Evolutionary conservation across 2,888 invertebrate genomes (phyloP).

Genomic region (Drosophila antonietae): DNA sequence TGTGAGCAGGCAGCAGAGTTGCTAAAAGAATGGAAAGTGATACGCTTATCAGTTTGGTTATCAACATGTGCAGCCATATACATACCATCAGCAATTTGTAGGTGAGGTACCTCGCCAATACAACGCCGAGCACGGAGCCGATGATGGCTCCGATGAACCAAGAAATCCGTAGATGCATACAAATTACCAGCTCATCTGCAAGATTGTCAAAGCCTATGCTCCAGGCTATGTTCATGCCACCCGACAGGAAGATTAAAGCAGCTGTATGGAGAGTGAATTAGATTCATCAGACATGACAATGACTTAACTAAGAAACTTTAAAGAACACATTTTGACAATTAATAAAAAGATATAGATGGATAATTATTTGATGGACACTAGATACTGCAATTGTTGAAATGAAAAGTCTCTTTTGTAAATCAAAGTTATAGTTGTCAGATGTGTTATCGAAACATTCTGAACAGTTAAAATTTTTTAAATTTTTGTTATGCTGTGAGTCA

Average conservation of each 20-base stretch:
- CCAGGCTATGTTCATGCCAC: slow-evolving; percentile 79
- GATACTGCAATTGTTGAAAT: too few species aligned
- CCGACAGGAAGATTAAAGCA: slow-evolving; percentile 71
- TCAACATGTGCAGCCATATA: neutral
- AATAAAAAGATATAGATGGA: too few species aligned
- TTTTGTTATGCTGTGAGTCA: neutral
- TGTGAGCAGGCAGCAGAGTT: slow-evolving; percentile 59
- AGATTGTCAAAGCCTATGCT: slow-evolving; percentile 60
- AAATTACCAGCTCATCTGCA: slow-evolving; percentile 30
- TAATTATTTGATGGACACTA: too few species aligned
- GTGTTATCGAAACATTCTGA: too few species aligned
- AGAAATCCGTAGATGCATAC: slow-evolving; percentile 59
- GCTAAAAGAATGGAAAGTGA: slow-evolving; percentile 9
- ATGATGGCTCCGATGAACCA: slow-evolving; percentile 76
- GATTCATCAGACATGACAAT: neutral
- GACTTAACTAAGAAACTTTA: too few species aligned
- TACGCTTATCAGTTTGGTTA: neutral
- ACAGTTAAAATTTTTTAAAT: neutral
- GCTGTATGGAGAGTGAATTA: slow-evolving; percentile 25
- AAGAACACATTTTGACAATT: too few species aligned
- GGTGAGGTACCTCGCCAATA: slow-evolving; percentile 46
- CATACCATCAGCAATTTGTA: slow-evolving; percentile 68
- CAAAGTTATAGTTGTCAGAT: too few species aligned
- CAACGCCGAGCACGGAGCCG: slow-evolving; percentile 53
- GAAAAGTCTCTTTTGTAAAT: too few species aligned